Percentiles rank a stretch among this genome's conserved stretches.
These are phyloP conservation scores for Colostygia pectinataria DNA, from an alignment of 2,888 invertebrate species.

Conservation along the genomic window DNA sequence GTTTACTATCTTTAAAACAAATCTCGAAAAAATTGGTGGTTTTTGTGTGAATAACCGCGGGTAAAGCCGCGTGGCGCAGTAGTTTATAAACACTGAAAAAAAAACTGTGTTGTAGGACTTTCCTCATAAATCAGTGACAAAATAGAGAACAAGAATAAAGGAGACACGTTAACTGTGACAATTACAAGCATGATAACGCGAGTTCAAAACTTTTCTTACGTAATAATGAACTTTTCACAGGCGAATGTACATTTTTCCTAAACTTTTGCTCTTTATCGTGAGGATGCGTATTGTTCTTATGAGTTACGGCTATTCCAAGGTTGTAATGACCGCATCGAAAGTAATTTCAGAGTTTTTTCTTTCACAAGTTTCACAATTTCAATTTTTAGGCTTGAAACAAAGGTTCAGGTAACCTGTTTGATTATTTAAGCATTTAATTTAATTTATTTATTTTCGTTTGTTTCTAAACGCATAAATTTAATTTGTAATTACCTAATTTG, in stretches of 20 bases:
- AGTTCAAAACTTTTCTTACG: constrained; percentile 26
- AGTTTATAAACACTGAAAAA: no score
- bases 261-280: constrained; percentile 32
- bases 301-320: constrained; percentile 25
- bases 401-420: background rate
- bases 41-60: constrained; percentile 4
- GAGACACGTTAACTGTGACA: constrained; percentile 24
- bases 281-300: constrained; percentile 33
- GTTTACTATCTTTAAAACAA: no score
- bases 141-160: constrained; percentile 15
- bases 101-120: background rate
- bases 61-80: no score
- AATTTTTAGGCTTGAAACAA: background rate
- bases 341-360: constrained; percentile 22
- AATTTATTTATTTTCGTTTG: no score
- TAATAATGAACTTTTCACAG: constrained; percentile 34
- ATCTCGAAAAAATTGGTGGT: background rate
- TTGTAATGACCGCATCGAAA: constrained; percentile 24
- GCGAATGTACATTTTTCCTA: constrained; percentile 28
- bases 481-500: no score
- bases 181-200: constrained; percentile 23
- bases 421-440: no score
- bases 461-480: no score
- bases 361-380: constrained; percentile 15
- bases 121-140: background rate